Evolutionary conservation across 2,113 vertebrate species (phyloP), one percentile per base, ranked within the genome.

Genomic region (Hippocampus abdominalis): DNA sequence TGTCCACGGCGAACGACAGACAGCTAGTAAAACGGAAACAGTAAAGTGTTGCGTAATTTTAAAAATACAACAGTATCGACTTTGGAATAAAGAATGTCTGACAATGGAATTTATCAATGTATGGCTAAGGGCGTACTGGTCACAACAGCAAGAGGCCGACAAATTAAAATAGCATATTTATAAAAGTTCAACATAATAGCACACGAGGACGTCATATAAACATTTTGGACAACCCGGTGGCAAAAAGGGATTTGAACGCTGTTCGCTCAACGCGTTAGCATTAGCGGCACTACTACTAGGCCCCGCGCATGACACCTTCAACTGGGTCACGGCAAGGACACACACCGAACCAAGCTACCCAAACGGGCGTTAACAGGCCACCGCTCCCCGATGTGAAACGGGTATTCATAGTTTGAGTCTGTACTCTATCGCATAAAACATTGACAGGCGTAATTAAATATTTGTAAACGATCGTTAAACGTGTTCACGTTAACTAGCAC

Each of bases 251-350:
- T 12, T 27, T 3, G 7, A 66, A 7, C 1, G 29, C 15, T 11
- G 40, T 9, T 8, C 25, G 15, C 8, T 49, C 8, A 51, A 75
- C 74, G 72, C 53, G 32, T 51, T 66, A 84, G 72, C 67, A 68
- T 51, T 9, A 39, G 61, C 44, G 16, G 68, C 51, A 62, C 9
- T 63, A 63, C 23, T 39, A 70, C 72, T 84, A 77, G 90, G 80
- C 87, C 74, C 40, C 64, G 40, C 44, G 42, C 9, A 46, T 49
- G 71, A 80, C 72, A 71, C 61, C 71, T 62, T 27, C 2, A 29
- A 73, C 53, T 68, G 86, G 93, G 93, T 92, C 93, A 93, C 51
- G 83, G 54, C 91, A 93, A 92, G 91, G 89, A 88, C 91, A 92
- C 72, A 13, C 66, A 61, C 57, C 29, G 18, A 25, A 1, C 21